Evolutionary conservation across 2,797 vertebrate species (phyloP).

Genomic region (Falco naumanni): DNA sequence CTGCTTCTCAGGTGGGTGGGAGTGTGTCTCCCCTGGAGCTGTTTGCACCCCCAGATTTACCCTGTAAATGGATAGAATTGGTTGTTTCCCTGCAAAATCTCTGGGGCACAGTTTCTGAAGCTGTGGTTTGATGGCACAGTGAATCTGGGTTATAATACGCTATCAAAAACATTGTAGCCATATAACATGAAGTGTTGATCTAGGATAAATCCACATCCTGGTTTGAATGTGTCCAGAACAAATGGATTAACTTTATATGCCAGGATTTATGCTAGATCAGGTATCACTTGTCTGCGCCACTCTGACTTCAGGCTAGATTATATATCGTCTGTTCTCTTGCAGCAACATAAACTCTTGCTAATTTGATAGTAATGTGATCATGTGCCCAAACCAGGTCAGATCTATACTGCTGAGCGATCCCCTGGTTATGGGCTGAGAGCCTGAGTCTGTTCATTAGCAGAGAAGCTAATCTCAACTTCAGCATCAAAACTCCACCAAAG

Average conservation of each 20-base stretch:
- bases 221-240: conserved; percentile 56
- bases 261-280: conserved; percentile 40
- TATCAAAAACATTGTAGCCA: not conserved
- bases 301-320: conserved; percentile 54
- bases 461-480: not conserved
- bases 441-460: not conserved
- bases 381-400: not conserved
- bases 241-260: conserved; percentile 40
- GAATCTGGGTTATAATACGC: not conserved
- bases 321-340: conserved; percentile 26
- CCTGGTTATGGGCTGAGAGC: not conserved
- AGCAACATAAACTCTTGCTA: conserved; percentile 5
- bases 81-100: not conserved
- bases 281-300: conserved; percentile 18
- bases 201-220: not conserved
- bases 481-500: not conserved
- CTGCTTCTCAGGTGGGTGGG: not conserved
- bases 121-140: not conserved
- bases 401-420: not conserved
- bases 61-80: not conserved
- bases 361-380: conserved; percentile 11
- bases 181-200: not conserved
- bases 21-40: not conserved
- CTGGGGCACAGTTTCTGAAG: not conserved
- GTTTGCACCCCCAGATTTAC: not conserved